phyloP scores from a whole-genome alignment of 1,140 invertebrate genomes.

The Gryon sp. region DNA sequence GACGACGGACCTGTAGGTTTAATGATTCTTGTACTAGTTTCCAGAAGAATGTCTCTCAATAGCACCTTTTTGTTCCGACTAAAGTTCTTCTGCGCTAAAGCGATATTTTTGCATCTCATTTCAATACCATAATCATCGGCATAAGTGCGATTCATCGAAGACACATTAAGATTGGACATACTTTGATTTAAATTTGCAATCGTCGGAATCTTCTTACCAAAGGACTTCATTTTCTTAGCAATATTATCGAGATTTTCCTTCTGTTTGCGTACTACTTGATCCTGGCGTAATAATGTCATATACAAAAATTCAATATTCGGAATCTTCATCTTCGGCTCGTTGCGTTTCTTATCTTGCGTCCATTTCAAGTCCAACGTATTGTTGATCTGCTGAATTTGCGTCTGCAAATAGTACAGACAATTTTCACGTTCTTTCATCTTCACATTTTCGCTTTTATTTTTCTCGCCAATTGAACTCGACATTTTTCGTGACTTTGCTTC shows the following conservation, averaged over 20 bases:
- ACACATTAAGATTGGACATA: constrained; percentile 69
- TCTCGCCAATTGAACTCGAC: constrained; percentile 52
- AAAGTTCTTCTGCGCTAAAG: constrained; percentile 66
- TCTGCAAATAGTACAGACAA: constrained; percentile 74
- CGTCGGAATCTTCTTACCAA: constrained; percentile 45
- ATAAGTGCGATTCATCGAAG: constrained; percentile 12
- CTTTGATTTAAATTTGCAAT: constrained; percentile 66
- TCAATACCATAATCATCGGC: constrained; percentile 69
- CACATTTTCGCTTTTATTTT: constrained; percentile 67
- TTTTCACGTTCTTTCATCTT: constrained; percentile 74
- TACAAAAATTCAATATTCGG: constrained; percentile 75
- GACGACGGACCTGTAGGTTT: constrained; percentile 68
- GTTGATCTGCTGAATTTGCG: constrained; percentile 75
- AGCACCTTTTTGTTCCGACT: constrained; percentile 69
- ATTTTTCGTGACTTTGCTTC: constrained; percentile 77
- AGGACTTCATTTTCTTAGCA: constrained; percentile 65
- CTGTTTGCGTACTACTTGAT: constrained; percentile 71
- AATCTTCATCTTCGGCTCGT: constrained; percentile 72
- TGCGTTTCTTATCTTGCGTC: constrained; percentile 66
- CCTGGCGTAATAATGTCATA: constrained; percentile 72
- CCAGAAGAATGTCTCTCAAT: constrained; percentile 66
- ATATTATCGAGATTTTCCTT: constrained; percentile 65
- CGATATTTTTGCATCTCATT: constrained; percentile 71
- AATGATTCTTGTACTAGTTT: constrained; percentile 66
- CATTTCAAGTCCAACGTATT: constrained; percentile 76